A percentile compares a stretch with the other conserved stretches of the same genome.
Conservation (phyloP, 2,113 vertebrate genomes). For the Psittacula cyanocephala region DNA sequence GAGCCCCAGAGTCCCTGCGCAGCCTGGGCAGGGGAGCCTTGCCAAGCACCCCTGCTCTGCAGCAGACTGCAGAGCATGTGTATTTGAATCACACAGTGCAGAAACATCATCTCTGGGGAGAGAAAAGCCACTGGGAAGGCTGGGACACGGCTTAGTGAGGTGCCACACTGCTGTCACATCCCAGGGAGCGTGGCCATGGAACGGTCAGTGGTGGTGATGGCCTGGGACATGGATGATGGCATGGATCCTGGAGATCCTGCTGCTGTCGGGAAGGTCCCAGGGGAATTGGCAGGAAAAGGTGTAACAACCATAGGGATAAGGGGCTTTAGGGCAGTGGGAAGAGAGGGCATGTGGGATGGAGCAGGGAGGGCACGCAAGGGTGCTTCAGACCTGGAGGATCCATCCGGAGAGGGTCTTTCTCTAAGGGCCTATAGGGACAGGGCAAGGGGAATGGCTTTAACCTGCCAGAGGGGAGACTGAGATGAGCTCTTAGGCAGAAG, state of each 20-base stretch:
- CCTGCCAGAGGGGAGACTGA: not conserved
- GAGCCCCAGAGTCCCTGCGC: not conserved
- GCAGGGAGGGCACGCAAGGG: not conserved
- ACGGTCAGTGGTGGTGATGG: accelerated
- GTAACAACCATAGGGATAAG: not conserved
- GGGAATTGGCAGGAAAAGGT: not conserved
- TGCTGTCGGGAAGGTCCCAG: accelerated
- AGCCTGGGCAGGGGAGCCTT: not conserved
- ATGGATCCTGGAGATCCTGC: not conserved
- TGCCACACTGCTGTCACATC: not conserved
- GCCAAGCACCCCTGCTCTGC: not conserved
- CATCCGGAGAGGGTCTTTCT: not conserved
- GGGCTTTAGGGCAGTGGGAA: not conserved
- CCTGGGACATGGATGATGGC: not conserved
- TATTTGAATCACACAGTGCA: not conserved
- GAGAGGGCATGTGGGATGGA: not conserved
- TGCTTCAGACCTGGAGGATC: not conserved
- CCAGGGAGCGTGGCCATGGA: not conserved
- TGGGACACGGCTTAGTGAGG: not conserved
- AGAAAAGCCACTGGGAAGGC: accelerated
- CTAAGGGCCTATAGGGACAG: not conserved
- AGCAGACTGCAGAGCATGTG: not conserved
- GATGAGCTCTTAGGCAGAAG: not conserved
- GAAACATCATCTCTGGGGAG: not conserved
- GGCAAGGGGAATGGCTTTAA: not conserved